Base-by-base conservation (phyloP, 1,140 invertebrate genomes). In the Zeugodacus cucurbitae region DNA sequence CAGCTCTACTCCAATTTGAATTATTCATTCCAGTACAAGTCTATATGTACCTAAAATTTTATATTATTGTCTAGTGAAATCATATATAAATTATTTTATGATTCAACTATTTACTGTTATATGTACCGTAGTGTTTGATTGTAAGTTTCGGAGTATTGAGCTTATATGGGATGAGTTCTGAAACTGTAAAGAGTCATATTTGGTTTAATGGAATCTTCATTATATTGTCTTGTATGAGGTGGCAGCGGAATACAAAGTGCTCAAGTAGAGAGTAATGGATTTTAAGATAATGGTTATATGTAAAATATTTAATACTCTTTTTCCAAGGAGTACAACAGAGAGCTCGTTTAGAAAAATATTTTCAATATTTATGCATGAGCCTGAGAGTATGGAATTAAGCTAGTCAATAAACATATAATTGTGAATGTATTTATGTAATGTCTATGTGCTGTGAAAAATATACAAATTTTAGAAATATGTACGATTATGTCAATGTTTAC, bases 31-130 rank as follows among this genome's bases (percentile, higher is more conserved):
- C 8, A 82, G 74, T 82, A 82, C 41, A 48, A 82, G 41, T 48
- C 41, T 82, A 22, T 44, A 48, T 82, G 74, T 82, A 82, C 74
- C 74, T 82, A 82, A 74, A 74, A 37, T 41, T 74, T 74, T 74
- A 1, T 74, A 74, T 74, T 74, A 74, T 74, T 41, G 14, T 74
- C 20, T 37, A 74, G 67, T 74, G 20, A 37, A 41, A 37, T 7
- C 32, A 74, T 74, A 17, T 10, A 67, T 67, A 34, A 11, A 34
- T 10, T 32, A 67, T 34, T 67, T 17, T 34, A 6, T 67, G 11
- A 34, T 11, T 67, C 29, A 17, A 67, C 26, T 34, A 2, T 17
- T 17, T 4, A 67, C 7, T 62, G 58, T 62, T 62, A 62, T 14
- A 54, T 54, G 48, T 17, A 26, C 58, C 26, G n/a, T 62, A 62